Evolutionary conservation across 1,140 invertebrate genomes (phyloP), one percentile per base, ranked within the genome.

Genomic region (Panagrolaimus sp.): DNA sequence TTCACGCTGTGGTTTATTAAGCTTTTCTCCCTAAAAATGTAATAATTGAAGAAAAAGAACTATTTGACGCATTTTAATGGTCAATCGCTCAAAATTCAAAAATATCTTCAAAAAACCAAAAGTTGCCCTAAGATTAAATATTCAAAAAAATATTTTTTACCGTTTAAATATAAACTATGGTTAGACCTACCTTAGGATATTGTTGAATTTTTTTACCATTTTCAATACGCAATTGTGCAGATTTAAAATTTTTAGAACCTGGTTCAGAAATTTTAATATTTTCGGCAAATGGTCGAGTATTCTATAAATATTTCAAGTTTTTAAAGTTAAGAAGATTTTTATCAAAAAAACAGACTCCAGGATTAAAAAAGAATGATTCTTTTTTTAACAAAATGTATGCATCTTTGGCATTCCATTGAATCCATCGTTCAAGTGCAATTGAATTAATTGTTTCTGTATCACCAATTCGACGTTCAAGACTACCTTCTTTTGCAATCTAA

Each of bases 201-300:
- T 64, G 62, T 9, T 75, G 66, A 57, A 79, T 70, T 23, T 66
- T 69, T 11, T 66, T 71, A 27, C 78, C 78, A 11, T 69, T 53
- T 53, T 79, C 78, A 20, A 79, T 70, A 11, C 72, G 73, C 2
- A 79, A 45, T 14, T 77, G 72, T 20, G 57, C 63, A n/a, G 79
- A 51, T 64, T 79, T 75, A 70, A 79, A 79, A 27, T 66, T 69
- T 65, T 69, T 71, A 31, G 79, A 82, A 8, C 73, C 77, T 5
- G 72, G 72, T 25, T 79, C 78, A 13, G 79, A 72, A 14, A 79
- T 62, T 67, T 76, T 74, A 14, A 79, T 65, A 51, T 79, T 74
- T 23, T 79, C 76, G 38, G 77, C 73, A 69, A 81, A 79, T 27
- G 74, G 61, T 76, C 69, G 71, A 11, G 44, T 71, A 31, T 73